Percentiles rank a stretch among this genome's conserved stretches.
Evolutionary conservation across 92 coral and sea anemone species (phyloP).

Genomic region (Pocillopora grandis): DNA sequence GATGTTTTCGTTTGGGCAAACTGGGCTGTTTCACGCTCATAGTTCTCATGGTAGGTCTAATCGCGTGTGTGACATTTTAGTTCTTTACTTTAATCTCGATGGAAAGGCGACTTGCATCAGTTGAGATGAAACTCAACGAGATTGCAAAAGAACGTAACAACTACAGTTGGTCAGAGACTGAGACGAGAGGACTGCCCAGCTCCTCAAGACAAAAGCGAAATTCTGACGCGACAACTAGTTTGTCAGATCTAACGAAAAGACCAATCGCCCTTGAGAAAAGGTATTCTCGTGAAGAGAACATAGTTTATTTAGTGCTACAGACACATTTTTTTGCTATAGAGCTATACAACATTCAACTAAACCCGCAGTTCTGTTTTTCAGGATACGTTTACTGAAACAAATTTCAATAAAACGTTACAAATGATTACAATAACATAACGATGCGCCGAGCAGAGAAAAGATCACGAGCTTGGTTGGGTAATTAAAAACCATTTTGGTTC

Average conservation of each 20-base stretch:
- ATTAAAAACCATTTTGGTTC: too few species aligned
- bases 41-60: background rate
- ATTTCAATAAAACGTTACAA: too few species aligned
- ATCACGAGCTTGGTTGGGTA: too few species aligned
- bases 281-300: background rate
- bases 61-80: background rate
- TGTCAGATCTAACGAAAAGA: slow-evolving; percentile 12
- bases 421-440: too few species aligned
- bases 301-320: too few species aligned
- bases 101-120: background rate
- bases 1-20: background rate
- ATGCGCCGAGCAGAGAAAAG: too few species aligned
- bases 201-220: slow-evolving; percentile 7
- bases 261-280: background rate
- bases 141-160: background rate
- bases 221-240: background rate
- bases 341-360: too few species aligned
- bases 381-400: too few species aligned
- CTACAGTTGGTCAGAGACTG: background rate
- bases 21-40: background rate
- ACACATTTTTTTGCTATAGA: too few species aligned
- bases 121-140: background rate
- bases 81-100: background rate
- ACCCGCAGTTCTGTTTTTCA: too few species aligned
- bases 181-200: background rate